Percentiles rank a stretch among this genome's conserved stretches.
These are phyloP conservation scores for Antedon mediterranea DNA, from an alignment of 53 echinoderm and acorn worm genomes.

Conservation along the genomic window DNA sequence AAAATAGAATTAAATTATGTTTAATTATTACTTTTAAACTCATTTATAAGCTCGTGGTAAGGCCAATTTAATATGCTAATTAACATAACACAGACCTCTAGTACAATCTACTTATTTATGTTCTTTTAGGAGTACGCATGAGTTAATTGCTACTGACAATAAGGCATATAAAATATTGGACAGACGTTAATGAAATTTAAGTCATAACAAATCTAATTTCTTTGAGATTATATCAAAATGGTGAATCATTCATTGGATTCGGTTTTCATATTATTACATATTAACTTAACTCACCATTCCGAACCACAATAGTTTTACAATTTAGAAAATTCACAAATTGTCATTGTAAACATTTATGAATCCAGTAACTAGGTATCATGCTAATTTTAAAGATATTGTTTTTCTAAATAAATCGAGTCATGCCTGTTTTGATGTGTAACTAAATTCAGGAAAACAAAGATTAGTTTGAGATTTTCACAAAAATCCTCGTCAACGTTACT, in stretches of 20 bases:
- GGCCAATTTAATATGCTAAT: not conserved
- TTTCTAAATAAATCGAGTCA: not conserved
- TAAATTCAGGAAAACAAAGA: not conserved
- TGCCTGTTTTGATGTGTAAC: not conserved
- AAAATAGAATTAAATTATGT: too few relatives aligned
- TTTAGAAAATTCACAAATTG: too few relatives aligned
- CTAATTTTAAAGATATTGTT: not conserved
- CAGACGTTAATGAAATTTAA: not conserved
- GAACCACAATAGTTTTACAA: too few relatives aligned
- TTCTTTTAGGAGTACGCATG: not conserved
- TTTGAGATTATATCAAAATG: not conserved
- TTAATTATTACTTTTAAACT: too few relatives aligned
- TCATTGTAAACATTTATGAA: too few relatives aligned
- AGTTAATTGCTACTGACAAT: not conserved
- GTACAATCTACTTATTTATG: not conserved
- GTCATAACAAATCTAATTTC: conserved; percentile 1
- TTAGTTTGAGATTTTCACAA: not conserved
- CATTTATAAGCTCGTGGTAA: too few relatives aligned
- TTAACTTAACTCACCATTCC: not conserved
- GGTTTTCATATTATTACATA: not conserved
- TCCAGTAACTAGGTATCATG: too few relatives aligned
- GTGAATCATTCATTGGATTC: not conserved
- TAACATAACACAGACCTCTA: not conserved
- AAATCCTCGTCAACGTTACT: not conserved
- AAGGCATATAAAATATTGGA: not conserved